A percentile compares a stretch with the other conserved stretches of the same genome.
These are phyloP conservation scores for Poeciliopsis infans DNA, from an alignment of 2,797 vertebrate species.

Conservation along the genomic window DNA sequence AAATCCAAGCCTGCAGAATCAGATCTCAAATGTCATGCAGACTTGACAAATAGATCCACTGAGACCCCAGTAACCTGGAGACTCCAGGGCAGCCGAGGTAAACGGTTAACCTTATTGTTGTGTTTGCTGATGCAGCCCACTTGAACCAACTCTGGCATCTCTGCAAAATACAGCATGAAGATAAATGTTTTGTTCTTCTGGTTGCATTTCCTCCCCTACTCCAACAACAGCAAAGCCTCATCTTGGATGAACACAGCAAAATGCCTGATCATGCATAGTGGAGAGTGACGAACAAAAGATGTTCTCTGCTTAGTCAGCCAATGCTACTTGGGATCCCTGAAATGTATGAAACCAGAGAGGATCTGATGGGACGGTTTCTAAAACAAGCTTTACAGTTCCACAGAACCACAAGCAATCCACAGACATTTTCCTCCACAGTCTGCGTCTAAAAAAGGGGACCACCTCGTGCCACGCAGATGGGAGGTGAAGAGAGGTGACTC, in stretches of 20 bases:
- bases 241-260: constrained; percentile 61
- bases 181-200: constrained; percentile 32
- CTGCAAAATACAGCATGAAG: constrained; percentile 15
- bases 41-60: constrained; percentile 8
- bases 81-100: background rate
- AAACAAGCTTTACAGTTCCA: constrained; percentile 46
- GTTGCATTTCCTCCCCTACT: constrained; percentile 6
- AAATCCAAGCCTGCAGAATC: constrained; percentile 20
- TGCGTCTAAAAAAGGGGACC: constrained; percentile 37
- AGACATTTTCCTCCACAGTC: constrained; percentile 38
- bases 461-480: constrained; percentile 49
- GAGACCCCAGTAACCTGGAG: constrained; percentile 10
- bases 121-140: constrained; percentile 4
- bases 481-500: constrained; percentile 53
- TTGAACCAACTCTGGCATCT: constrained; percentile 1
- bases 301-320: constrained; percentile 41
- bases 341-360: constrained; percentile 42
- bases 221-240: constrained; percentile 28
- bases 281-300: constrained; percentile 65
- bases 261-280: constrained; percentile 53
- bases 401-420: constrained; percentile 55
- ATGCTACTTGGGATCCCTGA: constrained; percentile 41
- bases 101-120: constrained; percentile 1
- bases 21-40: constrained; percentile 15
- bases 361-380: constrained; percentile 26